These are phyloP conservation scores for Hippoglossus hippoglossus DNA, from an alignment of 2,797 vertebrate species.

Conservation along the genomic window DNA sequence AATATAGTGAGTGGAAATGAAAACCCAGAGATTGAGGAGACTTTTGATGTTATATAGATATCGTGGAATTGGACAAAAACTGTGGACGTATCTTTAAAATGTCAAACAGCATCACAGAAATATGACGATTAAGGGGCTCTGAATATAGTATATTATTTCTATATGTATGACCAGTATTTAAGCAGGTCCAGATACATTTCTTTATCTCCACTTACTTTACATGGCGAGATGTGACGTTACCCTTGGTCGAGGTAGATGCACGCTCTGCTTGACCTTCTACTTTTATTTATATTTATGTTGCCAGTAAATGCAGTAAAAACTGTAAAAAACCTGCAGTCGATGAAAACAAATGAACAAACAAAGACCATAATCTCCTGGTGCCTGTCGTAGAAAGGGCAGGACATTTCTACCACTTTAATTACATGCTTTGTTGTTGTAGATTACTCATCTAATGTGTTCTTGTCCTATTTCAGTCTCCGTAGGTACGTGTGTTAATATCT, in stretches of 20 bases:
- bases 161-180: no score
- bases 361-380: not conserved
- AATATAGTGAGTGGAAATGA: not conserved
- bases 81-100: not conserved
- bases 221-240: no score
- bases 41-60: not conserved
- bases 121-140: no score
- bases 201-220: no score
- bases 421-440: not conserved
- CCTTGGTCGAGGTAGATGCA: no score
- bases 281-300: no score
- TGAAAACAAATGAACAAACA: not conserved
- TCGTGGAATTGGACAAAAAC: not conserved
- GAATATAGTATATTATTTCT: not conserved
- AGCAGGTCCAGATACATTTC: no score
- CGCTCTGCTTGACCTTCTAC: no score
- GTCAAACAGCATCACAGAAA: not conserved
- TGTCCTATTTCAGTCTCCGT: not conserved
- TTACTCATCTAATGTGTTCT: not conserved
- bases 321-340: not conserved
- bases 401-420: not conserved
- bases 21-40: not conserved
- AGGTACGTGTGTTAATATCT: not conserved
- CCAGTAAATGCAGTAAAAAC: no score
- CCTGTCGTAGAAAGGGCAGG: not conserved